Conservation (phyloP, 2,113 vertebrate genomes). For the Silurus asotus region DNA sequence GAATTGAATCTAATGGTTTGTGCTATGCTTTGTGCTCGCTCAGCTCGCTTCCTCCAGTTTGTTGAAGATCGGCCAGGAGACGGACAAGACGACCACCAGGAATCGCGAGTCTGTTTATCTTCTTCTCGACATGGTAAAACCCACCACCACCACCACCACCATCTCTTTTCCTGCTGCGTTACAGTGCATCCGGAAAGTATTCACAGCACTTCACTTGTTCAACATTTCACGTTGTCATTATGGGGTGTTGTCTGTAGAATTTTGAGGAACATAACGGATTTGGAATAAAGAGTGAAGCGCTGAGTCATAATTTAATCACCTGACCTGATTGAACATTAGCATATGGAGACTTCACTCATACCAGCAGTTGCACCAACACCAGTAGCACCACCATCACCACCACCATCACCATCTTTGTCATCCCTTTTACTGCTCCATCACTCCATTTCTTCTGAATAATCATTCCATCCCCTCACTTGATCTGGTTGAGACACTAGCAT, state of each 20-base stretch:
- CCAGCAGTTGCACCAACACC: too few relatives aligned
- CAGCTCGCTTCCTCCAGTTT: slow-evolving; percentile 97
- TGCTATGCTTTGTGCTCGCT: not conserved
- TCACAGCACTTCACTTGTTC: too few relatives aligned
- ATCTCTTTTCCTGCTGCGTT: not conserved
- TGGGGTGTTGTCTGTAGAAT: too few relatives aligned
- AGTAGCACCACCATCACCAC: too few relatives aligned
- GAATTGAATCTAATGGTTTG: not conserved
- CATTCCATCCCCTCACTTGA: not conserved
- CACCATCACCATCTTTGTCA: too few relatives aligned
- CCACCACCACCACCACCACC: not conserved
- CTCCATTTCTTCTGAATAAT: not conserved
- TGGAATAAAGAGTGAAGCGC: too few relatives aligned
- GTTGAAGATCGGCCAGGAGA: slow-evolving; percentile 98
- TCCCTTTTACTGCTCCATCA: too few relatives aligned
- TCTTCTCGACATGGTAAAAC: slow-evolving; percentile 92
- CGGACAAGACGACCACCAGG: slow-evolving; percentile 95
- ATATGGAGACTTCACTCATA: not conserved
- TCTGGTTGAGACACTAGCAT: not conserved
- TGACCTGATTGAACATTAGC: not conserved
- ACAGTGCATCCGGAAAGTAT: not conserved
- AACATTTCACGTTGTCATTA: too few relatives aligned
- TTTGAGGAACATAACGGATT: too few relatives aligned
- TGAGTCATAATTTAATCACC: not conserved
- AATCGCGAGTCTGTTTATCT: slow-evolving; percentile 98